Conservation (phyloP, 2,888 invertebrate genomes). For the Pammene aurita region DNA sequence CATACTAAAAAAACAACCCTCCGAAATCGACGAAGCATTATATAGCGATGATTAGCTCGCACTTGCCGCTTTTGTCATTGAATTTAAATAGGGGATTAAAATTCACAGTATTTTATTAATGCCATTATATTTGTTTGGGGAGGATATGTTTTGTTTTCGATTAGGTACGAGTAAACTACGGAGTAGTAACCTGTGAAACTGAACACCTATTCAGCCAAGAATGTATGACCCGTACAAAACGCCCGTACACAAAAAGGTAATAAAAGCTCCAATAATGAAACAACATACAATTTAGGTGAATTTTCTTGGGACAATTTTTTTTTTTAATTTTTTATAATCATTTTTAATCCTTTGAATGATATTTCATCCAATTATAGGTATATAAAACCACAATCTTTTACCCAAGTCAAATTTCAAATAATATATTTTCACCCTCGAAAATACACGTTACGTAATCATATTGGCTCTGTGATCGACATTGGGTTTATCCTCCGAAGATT, state of each 20-base stretch:
- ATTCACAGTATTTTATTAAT: conserved; percentile 77
- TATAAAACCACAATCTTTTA: no score
- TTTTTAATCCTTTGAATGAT: no score
- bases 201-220: no score
- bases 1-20: conserved; percentile 69
- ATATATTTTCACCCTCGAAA: conserved; percentile 42
- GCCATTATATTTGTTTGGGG: conserved; percentile 61
- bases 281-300: no score
- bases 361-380: no score
- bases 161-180: neutral
- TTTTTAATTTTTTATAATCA: no score
- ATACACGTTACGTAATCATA: conserved; percentile 42
- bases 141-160: neutral
- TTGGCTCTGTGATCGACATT: conserved; percentile 49
- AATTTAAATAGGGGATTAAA: conserved; percentile 83
- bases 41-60: conserved; percentile 82
- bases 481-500: conserved; percentile 77
- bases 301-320: no score
- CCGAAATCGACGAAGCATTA: conserved; percentile 74
- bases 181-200: neutral
- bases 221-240: no score
- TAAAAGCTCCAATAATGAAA: no score
- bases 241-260: no score
- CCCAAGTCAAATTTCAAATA: conserved; percentile 41
- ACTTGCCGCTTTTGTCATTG: conserved; percentile 78